These are phyloP conservation scores for Steinernema khuongi DNA, from an alignment of 1,140 invertebrate genomes.

Conservation along the genomic window DNA sequence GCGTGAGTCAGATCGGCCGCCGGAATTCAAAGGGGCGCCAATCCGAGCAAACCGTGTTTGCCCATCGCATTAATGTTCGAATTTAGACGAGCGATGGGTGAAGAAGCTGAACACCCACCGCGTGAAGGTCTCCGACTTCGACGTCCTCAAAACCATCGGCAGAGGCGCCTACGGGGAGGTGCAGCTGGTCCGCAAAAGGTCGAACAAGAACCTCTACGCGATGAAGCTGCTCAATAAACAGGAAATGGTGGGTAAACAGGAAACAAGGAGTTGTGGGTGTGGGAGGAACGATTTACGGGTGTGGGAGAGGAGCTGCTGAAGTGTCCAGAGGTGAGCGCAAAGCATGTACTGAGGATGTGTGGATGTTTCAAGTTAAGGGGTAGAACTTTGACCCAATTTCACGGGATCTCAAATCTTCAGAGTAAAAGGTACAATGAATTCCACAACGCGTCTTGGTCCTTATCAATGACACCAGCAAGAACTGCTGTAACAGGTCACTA, in stretches of 20 bases:
- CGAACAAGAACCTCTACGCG: slow-evolving; percentile 82
- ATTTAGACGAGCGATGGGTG: slow-evolving; percentile 79
- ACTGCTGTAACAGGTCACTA: too few relatives aligned
- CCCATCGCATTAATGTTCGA: neutral
- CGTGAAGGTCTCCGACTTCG: slow-evolving; percentile 90
- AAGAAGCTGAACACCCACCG: slow-evolving; percentile 77
- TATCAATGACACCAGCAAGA: too few relatives aligned
- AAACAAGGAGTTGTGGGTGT: too few relatives aligned
- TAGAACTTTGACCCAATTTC: too few relatives aligned
- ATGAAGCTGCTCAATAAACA: slow-evolving; percentile 98
- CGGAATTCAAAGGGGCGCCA: neutral
- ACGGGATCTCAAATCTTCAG: too few relatives aligned
- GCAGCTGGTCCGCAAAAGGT: slow-evolving; percentile 87
- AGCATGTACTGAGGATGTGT: too few relatives aligned
- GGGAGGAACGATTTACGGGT: too few relatives aligned
- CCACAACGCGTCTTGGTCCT: too few relatives aligned
- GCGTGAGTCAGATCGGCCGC: neutral
- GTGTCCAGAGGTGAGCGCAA: too few relatives aligned
- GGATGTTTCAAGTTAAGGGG: too few relatives aligned
- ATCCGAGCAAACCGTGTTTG: slow-evolving; percentile 12
- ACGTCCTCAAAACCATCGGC: slow-evolving; percentile 92
- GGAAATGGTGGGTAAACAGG: slow-evolving; percentile 83
- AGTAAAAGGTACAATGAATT: too few relatives aligned
- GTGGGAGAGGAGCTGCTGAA: too few relatives aligned
- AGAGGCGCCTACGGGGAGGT: slow-evolving; percentile 97